phyloP scores from a whole-genome alignment of 37 sponge, comb jelly and placozoan species.

The Petrosia ficiformis region DNA sequence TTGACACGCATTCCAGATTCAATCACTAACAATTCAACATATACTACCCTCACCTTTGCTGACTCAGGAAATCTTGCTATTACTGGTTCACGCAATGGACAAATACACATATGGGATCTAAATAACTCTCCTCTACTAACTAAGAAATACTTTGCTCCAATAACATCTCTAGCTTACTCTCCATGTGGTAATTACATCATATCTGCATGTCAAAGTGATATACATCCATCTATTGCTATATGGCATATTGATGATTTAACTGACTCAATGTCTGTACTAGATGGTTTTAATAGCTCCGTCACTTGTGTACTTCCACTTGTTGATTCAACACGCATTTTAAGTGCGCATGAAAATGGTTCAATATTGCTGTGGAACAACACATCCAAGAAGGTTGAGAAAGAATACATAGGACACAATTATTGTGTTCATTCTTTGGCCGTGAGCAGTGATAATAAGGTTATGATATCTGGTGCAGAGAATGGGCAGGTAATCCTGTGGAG shows the following conservation, averaged over 20 bases:
- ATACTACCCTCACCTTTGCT: background rate
- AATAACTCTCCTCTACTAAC: conserved; percentile 12
- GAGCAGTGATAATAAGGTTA: conserved; percentile 18
- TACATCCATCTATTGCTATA: conserved; percentile 14
- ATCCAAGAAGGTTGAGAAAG: background rate
- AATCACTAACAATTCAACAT: background rate
- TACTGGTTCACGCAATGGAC: conserved; percentile 25
- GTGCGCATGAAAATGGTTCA: conserved; percentile 15
- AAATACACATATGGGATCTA: conserved; percentile 62
- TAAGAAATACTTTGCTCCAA: background rate
- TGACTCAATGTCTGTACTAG: background rate
- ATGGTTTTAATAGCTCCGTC: background rate
- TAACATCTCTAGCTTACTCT: conserved; percentile 28
- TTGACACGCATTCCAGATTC: too few species aligned
- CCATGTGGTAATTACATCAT: conserved; percentile 32
- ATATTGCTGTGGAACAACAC: conserved; percentile 42
- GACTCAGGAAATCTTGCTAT: conserved; percentile 45
- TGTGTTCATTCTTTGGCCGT: conserved; percentile 46
- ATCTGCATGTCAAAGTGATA: conserved; percentile 35
- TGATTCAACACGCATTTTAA: conserved; percentile 25
- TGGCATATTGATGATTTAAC: background rate
- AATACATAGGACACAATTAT: conserved; percentile 13
- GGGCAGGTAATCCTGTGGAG: conserved; percentile 58
- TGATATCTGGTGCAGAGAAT: conserved; percentile 47
- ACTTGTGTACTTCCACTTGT: conserved; percentile 13